Conservation (phyloP, 1,140 invertebrate species). For the Aleiodes sp. region DNA sequence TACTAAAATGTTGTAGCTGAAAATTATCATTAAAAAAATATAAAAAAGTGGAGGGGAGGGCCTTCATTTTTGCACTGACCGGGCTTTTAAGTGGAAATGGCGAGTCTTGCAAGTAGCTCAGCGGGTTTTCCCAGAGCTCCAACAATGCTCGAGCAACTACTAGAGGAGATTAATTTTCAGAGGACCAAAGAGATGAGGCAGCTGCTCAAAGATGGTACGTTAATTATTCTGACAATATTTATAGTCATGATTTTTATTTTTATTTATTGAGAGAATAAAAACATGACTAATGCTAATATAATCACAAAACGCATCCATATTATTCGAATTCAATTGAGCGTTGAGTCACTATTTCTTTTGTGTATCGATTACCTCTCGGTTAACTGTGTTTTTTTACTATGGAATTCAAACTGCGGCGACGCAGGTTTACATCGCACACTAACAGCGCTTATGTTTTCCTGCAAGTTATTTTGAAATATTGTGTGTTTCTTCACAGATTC, state of each 20-base stretch:
- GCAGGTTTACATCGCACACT: background rate
- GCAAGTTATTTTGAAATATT: background rate
- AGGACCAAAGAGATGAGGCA: constrained; percentile 89
- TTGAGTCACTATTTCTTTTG: background rate
- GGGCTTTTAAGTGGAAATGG: constrained; percentile 42
- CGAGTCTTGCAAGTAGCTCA: constrained; percentile 53
- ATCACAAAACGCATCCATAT: background rate
- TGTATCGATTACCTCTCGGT: constrained; percentile 21
- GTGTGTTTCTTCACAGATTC: constrained; percentile 71
- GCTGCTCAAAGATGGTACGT: constrained; percentile 83
- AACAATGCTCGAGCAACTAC: constrained; percentile 83
- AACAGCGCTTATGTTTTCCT: background rate
- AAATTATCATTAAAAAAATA: background rate
- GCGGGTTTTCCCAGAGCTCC: constrained; percentile 71
- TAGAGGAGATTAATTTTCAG: constrained; percentile 91
- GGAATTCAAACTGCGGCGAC: background rate
- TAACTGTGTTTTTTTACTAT: background rate
- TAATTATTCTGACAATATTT: background rate
- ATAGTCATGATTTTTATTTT: too few species aligned
- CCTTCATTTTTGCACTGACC: background rate
- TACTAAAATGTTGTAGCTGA: background rate
- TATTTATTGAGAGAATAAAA: background rate
- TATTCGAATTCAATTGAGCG: background rate
- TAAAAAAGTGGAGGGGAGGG: constrained; percentile 10
- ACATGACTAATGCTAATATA: background rate